Percentiles rank a stretch among this genome's conserved stretches.
phyloP scores from a whole-genome alignment of 2,888 invertebrate genomes.

The Netelia melanura region DNA sequence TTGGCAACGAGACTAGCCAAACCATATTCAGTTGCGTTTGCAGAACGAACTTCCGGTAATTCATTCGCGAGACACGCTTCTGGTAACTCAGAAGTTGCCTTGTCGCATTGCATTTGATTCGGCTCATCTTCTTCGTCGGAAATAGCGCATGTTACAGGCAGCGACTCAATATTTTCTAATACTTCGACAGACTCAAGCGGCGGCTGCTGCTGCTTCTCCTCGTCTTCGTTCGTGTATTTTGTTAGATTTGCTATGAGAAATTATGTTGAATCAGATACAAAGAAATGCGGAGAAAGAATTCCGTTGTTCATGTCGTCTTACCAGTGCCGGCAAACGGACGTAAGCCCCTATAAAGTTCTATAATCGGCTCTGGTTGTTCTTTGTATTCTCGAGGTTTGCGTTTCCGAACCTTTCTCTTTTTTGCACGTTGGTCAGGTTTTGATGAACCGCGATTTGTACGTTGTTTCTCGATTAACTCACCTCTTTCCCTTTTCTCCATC shows the following conservation, averaged over 20 bases:
- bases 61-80: not conserved
- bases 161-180: constrained; percentile 4
- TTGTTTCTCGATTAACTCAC: constrained; percentile 88
- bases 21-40: constrained; percentile 11
- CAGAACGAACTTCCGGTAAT: not conserved
- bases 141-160: constrained; percentile 46
- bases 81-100: not conserved
- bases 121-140: constrained; percentile 85
- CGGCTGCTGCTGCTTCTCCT: not conserved
- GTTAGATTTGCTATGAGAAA: constrained; percentile 37
- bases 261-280: constrained; percentile 21
- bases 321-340: constrained; percentile 86
- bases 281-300: not conserved
- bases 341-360: constrained; percentile 81
- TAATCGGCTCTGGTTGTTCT: constrained; percentile 50
- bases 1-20: constrained; percentile 78
- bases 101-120: constrained; percentile 54
- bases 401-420: constrained; percentile 69
- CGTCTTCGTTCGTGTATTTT: constrained; percentile 1
- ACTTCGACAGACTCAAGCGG: constrained; percentile 1
- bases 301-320: constrained; percentile 58
- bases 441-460: constrained; percentile 39
- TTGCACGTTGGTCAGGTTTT: constrained; percentile 60
- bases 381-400: constrained; percentile 45
- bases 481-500: constrained; percentile 90